Evolutionary conservation across 2,888 invertebrate genomes (phyloP).

Genomic region (Caenorhabditis parvicauda): DNA sequence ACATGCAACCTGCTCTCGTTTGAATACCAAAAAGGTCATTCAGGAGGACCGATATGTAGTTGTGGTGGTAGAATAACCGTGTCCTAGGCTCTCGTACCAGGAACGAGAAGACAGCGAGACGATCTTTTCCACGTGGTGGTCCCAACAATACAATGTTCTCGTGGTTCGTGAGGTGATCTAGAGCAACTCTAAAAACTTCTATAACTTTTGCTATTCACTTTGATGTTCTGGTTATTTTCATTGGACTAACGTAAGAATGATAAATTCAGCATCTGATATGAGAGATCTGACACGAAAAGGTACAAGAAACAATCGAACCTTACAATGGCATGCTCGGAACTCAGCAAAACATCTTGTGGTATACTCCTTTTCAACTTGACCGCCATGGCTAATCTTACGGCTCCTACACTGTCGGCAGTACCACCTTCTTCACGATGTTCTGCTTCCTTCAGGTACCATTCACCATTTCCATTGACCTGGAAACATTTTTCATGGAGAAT

Average conservation of each 20-base stretch:
- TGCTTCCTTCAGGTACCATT: conserved; percentile 68
- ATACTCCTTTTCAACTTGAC: conserved; percentile 82
- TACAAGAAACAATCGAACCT: background rate
- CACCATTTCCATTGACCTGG: conserved; percentile 61
- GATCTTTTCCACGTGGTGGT: conserved; percentile 60
- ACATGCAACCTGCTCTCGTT: conserved; percentile 67
- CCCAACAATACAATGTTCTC: conserved; percentile 13
- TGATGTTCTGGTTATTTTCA: background rate
- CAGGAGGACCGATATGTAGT: conserved; percentile 80
- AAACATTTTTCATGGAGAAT: background rate
- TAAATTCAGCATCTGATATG: background rate
- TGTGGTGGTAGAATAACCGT: conserved; percentile 81
- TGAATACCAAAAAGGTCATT: conserved; percentile 85
- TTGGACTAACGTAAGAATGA: background rate
- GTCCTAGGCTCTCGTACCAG: conserved; percentile 70
- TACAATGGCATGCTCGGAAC: conserved; percentile 61
- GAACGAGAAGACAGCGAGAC: conserved; percentile 80
- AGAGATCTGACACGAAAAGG: too few relatives aligned
- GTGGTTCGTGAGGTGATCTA: background rate
- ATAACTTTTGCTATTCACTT: background rate
- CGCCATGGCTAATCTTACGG: conserved; percentile 80
- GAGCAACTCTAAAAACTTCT: background rate
- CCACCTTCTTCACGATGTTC: conserved; percentile 47
- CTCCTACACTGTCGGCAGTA: conserved; percentile 61
- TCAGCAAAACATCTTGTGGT: conserved; percentile 74